Conservation (phyloP, 2,888 invertebrate species). For the Subacronicta megacephala region DNA sequence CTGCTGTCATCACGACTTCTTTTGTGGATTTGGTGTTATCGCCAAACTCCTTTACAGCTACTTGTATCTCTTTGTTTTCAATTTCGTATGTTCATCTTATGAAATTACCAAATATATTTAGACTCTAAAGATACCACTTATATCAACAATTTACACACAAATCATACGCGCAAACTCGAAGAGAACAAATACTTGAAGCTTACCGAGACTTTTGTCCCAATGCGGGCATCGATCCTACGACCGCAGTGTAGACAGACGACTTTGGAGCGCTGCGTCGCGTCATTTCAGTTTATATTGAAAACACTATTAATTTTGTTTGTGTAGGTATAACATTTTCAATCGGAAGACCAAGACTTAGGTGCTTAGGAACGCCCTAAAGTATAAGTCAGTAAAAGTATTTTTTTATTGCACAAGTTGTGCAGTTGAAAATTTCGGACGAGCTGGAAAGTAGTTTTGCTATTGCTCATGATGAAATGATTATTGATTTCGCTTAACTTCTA, state of each 20-base stretch:
- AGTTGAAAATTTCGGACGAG: too few relatives aligned
- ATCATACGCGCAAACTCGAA: conserved; percentile 33
- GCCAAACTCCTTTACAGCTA: not conserved
- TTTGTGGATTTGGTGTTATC: too few relatives aligned
- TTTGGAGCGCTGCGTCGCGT: conserved; percentile 28
- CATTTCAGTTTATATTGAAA: conserved; percentile 13
- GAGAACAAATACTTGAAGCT: conserved; percentile 30
- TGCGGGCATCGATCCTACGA: conserved; percentile 48
- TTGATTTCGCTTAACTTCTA: too few relatives aligned
- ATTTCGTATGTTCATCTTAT: not conserved
- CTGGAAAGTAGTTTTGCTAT: too few relatives aligned
- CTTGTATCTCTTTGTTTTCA: not conserved
- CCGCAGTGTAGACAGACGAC: conserved; percentile 27
- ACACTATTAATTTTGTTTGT: not conserved
- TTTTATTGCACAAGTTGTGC: too few relatives aligned
- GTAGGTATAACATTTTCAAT: too few relatives aligned
- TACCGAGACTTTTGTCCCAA: conserved; percentile 42
- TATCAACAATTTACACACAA: conserved; percentile 3
- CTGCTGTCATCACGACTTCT: too few relatives aligned
- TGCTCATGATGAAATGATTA: too few relatives aligned
- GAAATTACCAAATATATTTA: not conserved
- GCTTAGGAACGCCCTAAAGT: too few relatives aligned
- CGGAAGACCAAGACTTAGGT: too few relatives aligned
- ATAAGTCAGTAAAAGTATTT: too few relatives aligned
- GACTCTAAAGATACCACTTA: not conserved